These are phyloP conservation scores for Elgaria multicarinata DNA, from an alignment of 2,113 vertebrate species.

Conservation along the genomic window DNA sequence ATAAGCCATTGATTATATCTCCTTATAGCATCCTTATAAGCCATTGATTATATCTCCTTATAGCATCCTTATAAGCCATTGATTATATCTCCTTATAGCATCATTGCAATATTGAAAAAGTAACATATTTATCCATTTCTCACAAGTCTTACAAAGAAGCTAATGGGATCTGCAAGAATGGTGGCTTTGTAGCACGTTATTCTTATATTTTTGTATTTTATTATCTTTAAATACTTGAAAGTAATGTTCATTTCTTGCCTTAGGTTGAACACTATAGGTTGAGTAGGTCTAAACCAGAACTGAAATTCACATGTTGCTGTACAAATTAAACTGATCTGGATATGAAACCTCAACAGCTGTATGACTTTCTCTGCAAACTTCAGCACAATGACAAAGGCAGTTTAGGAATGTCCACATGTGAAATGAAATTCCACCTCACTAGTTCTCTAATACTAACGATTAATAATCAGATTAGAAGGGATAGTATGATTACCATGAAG, in stretches of 20 bases:
- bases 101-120: no score
- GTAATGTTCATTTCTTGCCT: not conserved
- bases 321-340: not conserved
- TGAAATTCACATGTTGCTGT: not conserved
- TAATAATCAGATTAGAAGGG: not conserved
- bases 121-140: no score
- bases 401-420: not conserved
- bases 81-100: no score
- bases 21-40: no score
- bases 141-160: not conserved
- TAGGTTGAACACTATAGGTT: not conserved
- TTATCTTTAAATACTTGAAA: not conserved
- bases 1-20: no score
- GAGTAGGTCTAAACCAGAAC: not conserved
- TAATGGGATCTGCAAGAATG: not conserved
- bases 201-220: not conserved
- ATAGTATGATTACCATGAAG: not conserved
- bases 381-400: not conserved
- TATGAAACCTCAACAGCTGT: not conserved
- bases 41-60: no score
- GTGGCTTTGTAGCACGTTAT: not conserved
- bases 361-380: not conserved
- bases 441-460: not conserved
- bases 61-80: no score
- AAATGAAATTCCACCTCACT: not conserved